Base-by-base conservation (phyloP, 2,888 invertebrate species). In the Iphiclides podalirius region DNA sequence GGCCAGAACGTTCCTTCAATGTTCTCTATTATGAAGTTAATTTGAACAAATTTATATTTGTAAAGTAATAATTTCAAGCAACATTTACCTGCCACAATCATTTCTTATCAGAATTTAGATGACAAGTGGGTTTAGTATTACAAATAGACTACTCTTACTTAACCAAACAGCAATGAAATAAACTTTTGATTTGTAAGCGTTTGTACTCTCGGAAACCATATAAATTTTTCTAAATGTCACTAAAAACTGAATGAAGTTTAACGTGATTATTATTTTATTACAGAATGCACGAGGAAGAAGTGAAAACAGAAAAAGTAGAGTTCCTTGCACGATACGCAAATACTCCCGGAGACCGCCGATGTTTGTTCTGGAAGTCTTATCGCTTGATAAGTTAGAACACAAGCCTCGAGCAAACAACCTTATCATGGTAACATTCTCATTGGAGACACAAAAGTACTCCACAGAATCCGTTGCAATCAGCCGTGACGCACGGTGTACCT, bases 331-430 rank as follows among this genome's bases (percentile, higher is more conserved):
- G 72, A 75, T 72, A 76, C 79, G 74, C 83, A 87, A 87, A 88
- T 87, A 87, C 74, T 79, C 72, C 67, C 67, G 66, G 70, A 81
- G 78, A 72, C 80, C 72, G 84, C 74, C 72, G 75, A 82, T 88
- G 87, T 88, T 88, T 87, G 67, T 81, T 70, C 75, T 70, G 64
- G 61, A 67, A 70, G 73, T 75, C 79, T 88, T 88, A 88, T 87
- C 87, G 72, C 71, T 75, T 85, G 87, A 88, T 88, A 88, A 84
- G 84, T 86, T 82, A 70, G 74, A 87, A 83, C 82, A 87, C 84
- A 87, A 87, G 84, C 86, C 83, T 56, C 66, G 64, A 54, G 67
- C 73, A 87, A 87, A 88, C 86, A 88, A 55, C 66, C 71, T 86
- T 87, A 88, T 88, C 87, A 85, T 86, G 86, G 69, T 76, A 79